These are phyloP conservation scores for Crocodylus rhombifer DNA, from an alignment of 2,797 vertebrate genomes.

Conservation along the genomic window DNA sequence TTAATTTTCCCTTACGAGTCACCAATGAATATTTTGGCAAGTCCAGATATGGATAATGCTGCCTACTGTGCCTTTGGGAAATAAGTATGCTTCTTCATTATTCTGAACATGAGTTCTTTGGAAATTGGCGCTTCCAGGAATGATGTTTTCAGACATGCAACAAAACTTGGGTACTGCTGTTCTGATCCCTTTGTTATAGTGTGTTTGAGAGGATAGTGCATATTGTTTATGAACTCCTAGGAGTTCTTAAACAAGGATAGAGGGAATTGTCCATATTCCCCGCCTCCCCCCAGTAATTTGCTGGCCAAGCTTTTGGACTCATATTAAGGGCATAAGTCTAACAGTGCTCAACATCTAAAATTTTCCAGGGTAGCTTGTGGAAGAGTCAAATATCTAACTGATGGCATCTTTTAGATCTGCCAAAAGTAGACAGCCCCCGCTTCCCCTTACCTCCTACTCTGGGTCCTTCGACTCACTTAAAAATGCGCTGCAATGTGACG, in stretches of 20 bases:
- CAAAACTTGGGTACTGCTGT: not conserved
- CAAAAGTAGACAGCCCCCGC: not conserved
- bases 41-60: not conserved
- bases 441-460: not conserved
- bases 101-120: not conserved
- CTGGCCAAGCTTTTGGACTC: not conserved
- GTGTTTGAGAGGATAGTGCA: not conserved
- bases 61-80: not conserved
- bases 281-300: not conserved
- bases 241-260: not conserved
- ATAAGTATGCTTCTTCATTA: not conserved
- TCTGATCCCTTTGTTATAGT: not conserved
- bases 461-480: not conserved
- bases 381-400: not conserved
- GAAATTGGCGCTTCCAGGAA: not conserved
- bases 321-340: not conserved
- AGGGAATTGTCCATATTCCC: not conserved
- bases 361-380: not conserved
- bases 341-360: not conserved
- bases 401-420: rapidly evolving
- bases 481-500: not conserved
- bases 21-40: not conserved
- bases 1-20: not conserved
- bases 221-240: not conserved
- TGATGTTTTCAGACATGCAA: not conserved